phyloP scores from a whole-genome alignment of 2,888 invertebrate species.

The Stenodera caucasica region DNA sequence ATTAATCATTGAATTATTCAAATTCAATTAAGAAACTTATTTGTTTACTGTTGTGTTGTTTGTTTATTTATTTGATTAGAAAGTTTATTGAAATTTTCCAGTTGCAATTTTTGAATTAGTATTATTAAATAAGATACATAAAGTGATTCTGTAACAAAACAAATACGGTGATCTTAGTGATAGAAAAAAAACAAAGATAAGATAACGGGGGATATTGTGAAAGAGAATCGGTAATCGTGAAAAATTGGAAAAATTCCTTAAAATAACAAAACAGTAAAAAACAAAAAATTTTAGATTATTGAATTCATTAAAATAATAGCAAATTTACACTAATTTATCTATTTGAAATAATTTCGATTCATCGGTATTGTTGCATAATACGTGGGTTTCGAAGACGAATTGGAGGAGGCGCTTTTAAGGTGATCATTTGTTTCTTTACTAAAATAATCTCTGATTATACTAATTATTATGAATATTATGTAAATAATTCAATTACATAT shows the following conservation, averaged over 20 bases:
- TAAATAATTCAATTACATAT: too few relatives aligned
- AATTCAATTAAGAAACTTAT: too few relatives aligned
- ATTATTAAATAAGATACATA: too few relatives aligned
- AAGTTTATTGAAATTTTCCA: conserved; percentile 7
- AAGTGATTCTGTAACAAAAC: not conserved
- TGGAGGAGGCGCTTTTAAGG: conserved; percentile 27
- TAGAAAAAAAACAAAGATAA: not conserved
- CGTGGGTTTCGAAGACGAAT: conserved; percentile 24
- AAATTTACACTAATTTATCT: too few relatives aligned
- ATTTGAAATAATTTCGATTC: too few relatives aligned
- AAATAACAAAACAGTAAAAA: too few relatives aligned
- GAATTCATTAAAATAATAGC: too few relatives aligned
- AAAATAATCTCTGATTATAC: too few relatives aligned
- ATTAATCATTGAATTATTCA: too few relatives aligned
- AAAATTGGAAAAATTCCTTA: not conserved
- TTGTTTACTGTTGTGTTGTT: too few relatives aligned
- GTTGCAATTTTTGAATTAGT: conserved; percentile 15
- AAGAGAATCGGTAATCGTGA: not conserved
- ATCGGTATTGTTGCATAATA: conserved; percentile 25
- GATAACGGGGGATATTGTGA: not conserved
- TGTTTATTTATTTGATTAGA: conserved; percentile 11
- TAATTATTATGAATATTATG: too few relatives aligned
- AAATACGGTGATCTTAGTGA: not conserved
- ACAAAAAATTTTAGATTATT: too few relatives aligned
- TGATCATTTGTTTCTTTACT: conserved; percentile 23